Base-by-base conservation (phyloP, 2,888 invertebrate species). In the Dolomedes plantarius region DNA sequence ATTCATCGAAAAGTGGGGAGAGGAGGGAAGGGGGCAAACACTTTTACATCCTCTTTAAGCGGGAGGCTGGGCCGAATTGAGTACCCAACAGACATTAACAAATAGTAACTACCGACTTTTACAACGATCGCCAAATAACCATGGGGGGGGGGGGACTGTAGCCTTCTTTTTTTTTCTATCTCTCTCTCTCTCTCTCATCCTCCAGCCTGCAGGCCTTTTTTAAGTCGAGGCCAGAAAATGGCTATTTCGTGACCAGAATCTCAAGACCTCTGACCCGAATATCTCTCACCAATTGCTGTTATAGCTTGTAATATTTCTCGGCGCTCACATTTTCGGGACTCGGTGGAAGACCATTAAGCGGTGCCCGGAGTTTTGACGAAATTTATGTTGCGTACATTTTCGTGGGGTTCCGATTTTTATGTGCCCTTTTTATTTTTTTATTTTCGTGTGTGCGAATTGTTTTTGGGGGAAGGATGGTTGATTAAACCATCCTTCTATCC, bases 291-390 rank as follows among this genome's bases (percentile, higher is more conserved):
- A 83, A 83, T 83, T 83, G 82, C 82, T 76, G 76, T 83, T 76
- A 72, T 71, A n/a, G 76, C 76, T 83, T 76, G 82, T 83, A 83
- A 76, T 76, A 82, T 76, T 82, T 81, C 76, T 76, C 62, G 29
- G 56, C 29, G 73, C 31, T 64, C 80, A 73, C 72, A 73, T 73
- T 80, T 80, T 65, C 50, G 27, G 9, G 50, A 23, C 64, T 65
- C 36, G 27, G 11, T 31, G 29, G 29, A 36, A 23, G 27, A 41
- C 81, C 67, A 69, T 74, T 75, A 75, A 75, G 3, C 27, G 23
- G n/a, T 16, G 29, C n/a, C 62, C 29, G n/a, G 28, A 41, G 27
- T 16, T 46, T 46, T 23, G 29, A n/a, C 2, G 31, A 69, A 82
- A 75, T 82, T 81, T 81, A 81, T 81, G 74, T 62, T 56, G 27